Percentiles rank a stretch among this genome's conserved stretches.
phyloP scores from a whole-genome alignment of 2,797 vertebrate genomes.

The Clarias fuscus region DNA sequence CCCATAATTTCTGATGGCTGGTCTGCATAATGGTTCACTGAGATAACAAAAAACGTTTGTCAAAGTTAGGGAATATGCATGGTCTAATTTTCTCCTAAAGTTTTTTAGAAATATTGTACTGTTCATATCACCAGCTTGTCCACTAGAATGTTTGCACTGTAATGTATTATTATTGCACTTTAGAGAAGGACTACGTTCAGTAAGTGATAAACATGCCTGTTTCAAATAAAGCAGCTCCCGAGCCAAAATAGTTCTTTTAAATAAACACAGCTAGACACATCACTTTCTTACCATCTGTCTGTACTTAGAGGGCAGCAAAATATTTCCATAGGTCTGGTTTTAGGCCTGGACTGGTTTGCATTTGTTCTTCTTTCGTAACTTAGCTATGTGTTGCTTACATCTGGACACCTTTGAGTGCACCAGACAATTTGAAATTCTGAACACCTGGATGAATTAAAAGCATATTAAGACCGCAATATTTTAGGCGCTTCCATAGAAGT shows the following conservation, averaged over 20 bases:
- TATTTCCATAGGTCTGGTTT: slow-evolving; percentile 27
- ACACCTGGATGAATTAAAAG: background rate
- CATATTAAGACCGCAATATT: background rate
- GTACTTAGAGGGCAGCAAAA: background rate
- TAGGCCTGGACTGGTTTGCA: slow-evolving; percentile 28
- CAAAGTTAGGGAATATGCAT: background rate
- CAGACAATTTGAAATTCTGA: background rate
- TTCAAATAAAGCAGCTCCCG: background rate
- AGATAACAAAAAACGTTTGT: background rate
- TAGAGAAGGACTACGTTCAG: background rate
- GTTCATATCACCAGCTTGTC: background rate
- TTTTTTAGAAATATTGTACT: background rate
- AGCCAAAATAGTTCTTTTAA: background rate
- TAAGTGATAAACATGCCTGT: slow-evolving; percentile 13
- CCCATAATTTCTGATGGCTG: too few species aligned
- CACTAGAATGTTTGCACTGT: background rate
- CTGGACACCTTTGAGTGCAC: slow-evolving; percentile 3
- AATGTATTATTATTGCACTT: background rate
- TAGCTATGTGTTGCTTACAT: background rate
- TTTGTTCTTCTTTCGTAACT: background rate
- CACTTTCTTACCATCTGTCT: slow-evolving; percentile 33
- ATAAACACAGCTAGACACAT: slow-evolving; percentile 2
- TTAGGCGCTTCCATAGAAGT: slow-evolving; percentile 5
- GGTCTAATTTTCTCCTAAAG: background rate
- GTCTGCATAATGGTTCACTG: background rate